Evolutionary conservation across 2,113 vertebrate species (phyloP).

Genomic region (Sander lucioperca): DNA sequence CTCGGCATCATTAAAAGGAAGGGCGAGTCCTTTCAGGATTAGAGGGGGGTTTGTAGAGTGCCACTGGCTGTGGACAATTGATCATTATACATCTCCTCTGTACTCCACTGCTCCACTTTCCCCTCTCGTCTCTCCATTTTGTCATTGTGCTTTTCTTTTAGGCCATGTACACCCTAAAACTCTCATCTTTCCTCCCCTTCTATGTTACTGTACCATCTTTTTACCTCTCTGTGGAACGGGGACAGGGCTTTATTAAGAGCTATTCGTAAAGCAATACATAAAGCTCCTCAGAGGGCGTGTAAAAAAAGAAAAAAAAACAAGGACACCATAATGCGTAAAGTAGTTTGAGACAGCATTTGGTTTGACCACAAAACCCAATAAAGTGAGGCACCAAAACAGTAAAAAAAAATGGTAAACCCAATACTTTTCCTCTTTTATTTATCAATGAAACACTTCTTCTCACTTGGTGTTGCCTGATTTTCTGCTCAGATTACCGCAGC

Average conservation of each 20-base stretch:
- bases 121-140: not conserved
- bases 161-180: slow-evolving; percentile 13
- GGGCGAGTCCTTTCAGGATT: slow-evolving; percentile 59
- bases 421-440: not conserved
- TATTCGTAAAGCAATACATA: not conserved
- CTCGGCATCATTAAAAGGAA: slow-evolving; percentile 63
- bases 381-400: not conserved
- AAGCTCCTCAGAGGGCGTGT: not conserved
- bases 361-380: not conserved
- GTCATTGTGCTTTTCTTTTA: slow-evolving; percentile 23
- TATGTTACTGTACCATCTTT: not conserved
- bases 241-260: not conserved
- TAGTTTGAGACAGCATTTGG: not conserved
- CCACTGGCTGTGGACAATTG: slow-evolving; percentile 56
- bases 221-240: not conserved
- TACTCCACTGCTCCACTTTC: slow-evolving; percentile 7
- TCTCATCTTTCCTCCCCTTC: not conserved
- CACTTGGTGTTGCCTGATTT: not conserved
- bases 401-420: no score
- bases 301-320: not conserved
- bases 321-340: not conserved
- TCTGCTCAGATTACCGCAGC: not conserved
- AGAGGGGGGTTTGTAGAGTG: slow-evolving; percentile 54
- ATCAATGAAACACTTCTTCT: not conserved
- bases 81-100: slow-evolving; percentile 60